Evolutionary conservation across 2,888 invertebrate genomes (phyloP), one percentile per base, ranked within the genome.

Genomic region (Plebejus melissa): DNA sequence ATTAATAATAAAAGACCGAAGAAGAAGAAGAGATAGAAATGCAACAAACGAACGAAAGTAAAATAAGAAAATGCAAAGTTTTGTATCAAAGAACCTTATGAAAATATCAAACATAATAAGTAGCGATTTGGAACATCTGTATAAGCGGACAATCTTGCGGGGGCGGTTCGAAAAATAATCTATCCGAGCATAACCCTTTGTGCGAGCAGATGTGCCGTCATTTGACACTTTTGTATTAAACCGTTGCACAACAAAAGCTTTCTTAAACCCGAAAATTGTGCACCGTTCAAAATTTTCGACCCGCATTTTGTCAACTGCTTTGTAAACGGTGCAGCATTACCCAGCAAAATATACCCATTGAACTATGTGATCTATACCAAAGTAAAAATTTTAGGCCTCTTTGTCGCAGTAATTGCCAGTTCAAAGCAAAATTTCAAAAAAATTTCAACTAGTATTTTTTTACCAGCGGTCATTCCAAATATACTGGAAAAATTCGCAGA

Each of bases 151-250:
- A 90, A 90, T 92, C 91, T 93, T 91, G 90, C 88, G 93, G 88
- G 93, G 93, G 93, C 88, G 87, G 90, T 89, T 89, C 88, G 91
- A 89, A 92, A 93, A 93, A 93, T 93, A 93, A 93, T 93, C 91
- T 90, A 91, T 90, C 90, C 88, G 85, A 83, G 84, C 83, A 86
- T 89, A 93, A 93, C 93, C 93, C 93, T 93, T 93, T 93, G 92
- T 91, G 88, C 82, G 82, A 86, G 90, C 93, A 93, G 93, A 93
- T 93, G 93, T 90, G 91, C 90, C 90, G 93, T 93, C 93, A 93
- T 93, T 93, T 91, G 93, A 93, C 93, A 93, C 93, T 93, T 93
- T 92, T 93, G 93, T 93, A 93, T 92, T 93, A 93, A 90, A 90
- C 89, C 90, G 90, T 93, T 93, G 93, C 93, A 93, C 93, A 92